Percentiles rank a stretch among this genome's conserved stretches.
These are phyloP conservation scores for Asteroscopus sphinx DNA, from an alignment of 2,888 invertebrate genomes.

Conservation along the genomic window DNA sequence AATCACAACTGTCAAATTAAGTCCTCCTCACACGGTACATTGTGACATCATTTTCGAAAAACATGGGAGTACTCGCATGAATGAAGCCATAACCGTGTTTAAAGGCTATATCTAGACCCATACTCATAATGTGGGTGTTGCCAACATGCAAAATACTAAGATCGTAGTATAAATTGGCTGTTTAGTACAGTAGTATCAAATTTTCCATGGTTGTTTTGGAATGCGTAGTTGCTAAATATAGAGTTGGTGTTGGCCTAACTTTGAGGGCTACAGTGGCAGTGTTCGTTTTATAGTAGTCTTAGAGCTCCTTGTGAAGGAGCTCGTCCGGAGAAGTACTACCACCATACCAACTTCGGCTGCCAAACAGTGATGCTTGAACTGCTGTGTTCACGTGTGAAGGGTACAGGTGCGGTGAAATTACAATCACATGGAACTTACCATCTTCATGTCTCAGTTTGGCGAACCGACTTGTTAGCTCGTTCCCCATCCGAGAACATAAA, in stretches of 20 bases:
- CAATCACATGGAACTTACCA: too few species aligned
- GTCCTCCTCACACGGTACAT: slow-evolving; percentile 5
- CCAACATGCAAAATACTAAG: slow-evolving; percentile 50
- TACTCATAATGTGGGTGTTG: slow-evolving; percentile 54
- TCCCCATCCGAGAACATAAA: too few species aligned
- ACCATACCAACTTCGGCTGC: too few species aligned
- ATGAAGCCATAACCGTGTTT: slow-evolving; percentile 53
- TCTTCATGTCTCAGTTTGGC: too few species aligned
- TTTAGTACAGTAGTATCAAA: slow-evolving; percentile 59
- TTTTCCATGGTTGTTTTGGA: slow-evolving; percentile 40
- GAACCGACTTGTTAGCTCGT: too few species aligned
- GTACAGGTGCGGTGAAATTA: too few species aligned
- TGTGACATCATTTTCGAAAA: slow-evolving; percentile 32
- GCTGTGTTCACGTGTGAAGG: too few species aligned
- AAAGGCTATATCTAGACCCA: slow-evolving; percentile 34
- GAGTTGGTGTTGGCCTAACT: neutral
- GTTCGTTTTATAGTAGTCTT: too few species aligned
- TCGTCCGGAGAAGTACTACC: too few species aligned
- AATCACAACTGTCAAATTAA: slow-evolving; percentile 20
- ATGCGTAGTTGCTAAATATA: slow-evolving; percentile 3
- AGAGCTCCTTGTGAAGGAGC: too few species aligned
- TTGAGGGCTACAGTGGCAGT: neutral
- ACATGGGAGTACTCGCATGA: slow-evolving; percentile 32
- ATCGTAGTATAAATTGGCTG: slow-evolving; percentile 54
- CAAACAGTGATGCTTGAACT: too few species aligned